Evolutionary conservation across 2,797 vertebrate species (phyloP).

Genomic region (Coracias cyanogaster): DNA sequence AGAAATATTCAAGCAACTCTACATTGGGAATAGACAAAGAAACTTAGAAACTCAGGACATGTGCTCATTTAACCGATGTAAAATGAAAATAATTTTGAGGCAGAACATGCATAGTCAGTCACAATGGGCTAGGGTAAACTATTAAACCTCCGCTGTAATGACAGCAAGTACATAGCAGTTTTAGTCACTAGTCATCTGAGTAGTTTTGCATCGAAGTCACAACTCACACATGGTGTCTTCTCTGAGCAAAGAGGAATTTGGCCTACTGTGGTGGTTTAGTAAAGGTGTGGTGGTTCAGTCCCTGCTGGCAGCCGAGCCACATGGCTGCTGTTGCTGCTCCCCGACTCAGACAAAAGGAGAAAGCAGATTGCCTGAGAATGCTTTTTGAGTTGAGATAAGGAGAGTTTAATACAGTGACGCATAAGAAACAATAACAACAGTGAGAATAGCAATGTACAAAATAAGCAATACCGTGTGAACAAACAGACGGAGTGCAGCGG

Average conservation of each 20-base stretch:
- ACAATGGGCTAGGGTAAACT: not conserved
- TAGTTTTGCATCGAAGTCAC: not conserved
- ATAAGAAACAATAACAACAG: too few species aligned
- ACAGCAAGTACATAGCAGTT: not conserved
- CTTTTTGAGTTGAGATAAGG: too few species aligned
- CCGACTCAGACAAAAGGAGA: too few species aligned
- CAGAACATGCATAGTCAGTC: not conserved
- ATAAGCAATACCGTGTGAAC: too few species aligned
- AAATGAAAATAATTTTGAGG: slow-evolving; percentile 2
- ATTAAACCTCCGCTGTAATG: not conserved
- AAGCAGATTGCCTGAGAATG: too few species aligned
- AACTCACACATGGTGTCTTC: not conserved
- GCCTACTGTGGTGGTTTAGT: not conserved
- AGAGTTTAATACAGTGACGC: too few species aligned
- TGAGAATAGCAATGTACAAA: too few species aligned
- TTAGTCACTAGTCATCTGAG: not conserved
- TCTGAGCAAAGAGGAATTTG: not conserved
- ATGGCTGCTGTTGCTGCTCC: too few species aligned
- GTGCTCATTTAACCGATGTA: not conserved
- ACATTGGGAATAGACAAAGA: not conserved
- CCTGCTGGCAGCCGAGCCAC: too few species aligned
- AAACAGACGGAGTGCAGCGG: too few species aligned
- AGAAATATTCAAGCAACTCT: slow-evolving; percentile 81
- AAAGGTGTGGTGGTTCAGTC: too few species aligned
- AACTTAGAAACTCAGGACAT: not conserved